phyloP scores from a whole-genome alignment of 2,888 invertebrate genomes.

The Hypena proboscidalis region DNA sequence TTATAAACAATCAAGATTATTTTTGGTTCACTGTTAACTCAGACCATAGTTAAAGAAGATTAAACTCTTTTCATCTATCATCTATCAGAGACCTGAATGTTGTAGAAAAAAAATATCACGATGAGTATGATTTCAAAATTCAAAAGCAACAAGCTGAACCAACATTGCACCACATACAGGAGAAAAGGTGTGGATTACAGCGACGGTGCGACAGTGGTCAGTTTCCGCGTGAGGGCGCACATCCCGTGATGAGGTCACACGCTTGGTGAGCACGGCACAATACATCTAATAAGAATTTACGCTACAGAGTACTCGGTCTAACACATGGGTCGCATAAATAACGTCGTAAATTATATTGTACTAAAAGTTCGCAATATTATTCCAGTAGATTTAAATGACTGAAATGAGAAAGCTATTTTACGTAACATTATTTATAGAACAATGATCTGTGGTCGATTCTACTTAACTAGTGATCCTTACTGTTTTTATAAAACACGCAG shows the following conservation, averaged over 20 bases:
- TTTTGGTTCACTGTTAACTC: no score
- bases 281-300: conserved; percentile 45
- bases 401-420: not conserved
- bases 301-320: conserved; percentile 21
- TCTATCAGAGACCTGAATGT: no score
- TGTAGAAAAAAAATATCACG: no score
- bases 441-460: no score
- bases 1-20: not conserved
- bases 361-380: not conserved
- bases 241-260: conserved; percentile 71
- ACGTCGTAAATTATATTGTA: not conserved
- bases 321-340: conserved; percentile 11
- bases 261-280: conserved; percentile 73
- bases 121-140: not conserved
- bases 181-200: conserved; percentile 71
- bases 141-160: not conserved
- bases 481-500: no score
- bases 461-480: no score
- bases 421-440: not conserved
- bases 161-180: conserved; percentile 21
- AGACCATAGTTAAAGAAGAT: no score
- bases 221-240: conserved; percentile 72
- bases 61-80: no score
- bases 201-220: conserved; percentile 60
- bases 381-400: not conserved